These are phyloP conservation scores for Hirundichthys speculiger DNA, from an alignment of 2,113 vertebrate genomes.

Conservation along the genomic window DNA sequence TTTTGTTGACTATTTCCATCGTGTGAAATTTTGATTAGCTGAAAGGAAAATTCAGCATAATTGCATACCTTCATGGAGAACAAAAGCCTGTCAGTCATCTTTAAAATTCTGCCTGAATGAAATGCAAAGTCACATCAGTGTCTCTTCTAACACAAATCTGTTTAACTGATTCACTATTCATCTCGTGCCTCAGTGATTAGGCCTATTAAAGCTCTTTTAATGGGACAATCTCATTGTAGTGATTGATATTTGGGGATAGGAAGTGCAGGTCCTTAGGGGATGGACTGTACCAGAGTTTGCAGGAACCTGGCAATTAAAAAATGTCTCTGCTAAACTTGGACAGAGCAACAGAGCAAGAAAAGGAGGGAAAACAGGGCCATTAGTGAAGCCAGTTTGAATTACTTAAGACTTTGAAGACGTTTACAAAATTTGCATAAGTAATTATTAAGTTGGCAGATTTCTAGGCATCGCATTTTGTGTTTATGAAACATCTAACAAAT, in stretches of 20 bases:
- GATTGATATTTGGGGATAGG: conserved; percentile 76
- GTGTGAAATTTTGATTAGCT: conserved; percentile 17
- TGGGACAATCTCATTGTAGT: conserved; percentile 77
- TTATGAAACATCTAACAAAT: neutral
- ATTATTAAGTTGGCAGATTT: conserved; percentile 32
- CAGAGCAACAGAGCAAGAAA: neutral
- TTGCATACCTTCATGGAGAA: conserved; percentile 27
- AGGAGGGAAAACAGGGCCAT: conserved; percentile 17
- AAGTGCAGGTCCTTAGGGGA: conserved; percentile 64
- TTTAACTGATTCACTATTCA: conserved; percentile 76
- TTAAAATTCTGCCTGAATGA: conserved; percentile 50
- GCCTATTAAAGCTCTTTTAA: conserved; percentile 77
- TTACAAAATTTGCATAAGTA: conserved; percentile 52
- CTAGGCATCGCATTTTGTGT: neutral
- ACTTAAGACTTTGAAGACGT: conserved; percentile 51
- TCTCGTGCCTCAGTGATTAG: conserved; percentile 78
- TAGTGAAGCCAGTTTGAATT: conserved; percentile 49
- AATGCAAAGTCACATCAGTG: conserved; percentile 57
- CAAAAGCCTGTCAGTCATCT: conserved; percentile 60
- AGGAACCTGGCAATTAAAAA: conserved; percentile 67
- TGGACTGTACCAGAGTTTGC: conserved; percentile 42
- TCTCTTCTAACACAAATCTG: conserved; percentile 67
- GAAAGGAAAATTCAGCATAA: neutral
- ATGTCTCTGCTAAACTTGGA: conserved; percentile 31
- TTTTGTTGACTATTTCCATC: neutral